These are phyloP conservation scores for Drosophila parvula DNA, from an alignment of 1,140 invertebrate genomes.

Conservation along the genomic window DNA sequence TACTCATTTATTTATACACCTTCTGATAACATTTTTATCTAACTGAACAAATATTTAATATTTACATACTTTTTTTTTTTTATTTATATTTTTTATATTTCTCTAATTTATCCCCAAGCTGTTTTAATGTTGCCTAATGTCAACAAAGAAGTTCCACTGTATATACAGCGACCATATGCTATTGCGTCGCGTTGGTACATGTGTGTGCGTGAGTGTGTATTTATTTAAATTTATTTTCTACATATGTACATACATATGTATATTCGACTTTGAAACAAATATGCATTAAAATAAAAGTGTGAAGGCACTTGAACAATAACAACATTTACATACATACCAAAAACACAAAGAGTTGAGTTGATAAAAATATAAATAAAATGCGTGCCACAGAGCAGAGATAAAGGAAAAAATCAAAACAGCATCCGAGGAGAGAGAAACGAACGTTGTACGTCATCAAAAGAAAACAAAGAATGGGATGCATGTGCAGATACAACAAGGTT, in stretches of 20 bases:
- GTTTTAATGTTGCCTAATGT: background rate
- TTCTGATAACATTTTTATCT: too few relatives aligned
- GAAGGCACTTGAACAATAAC: background rate
- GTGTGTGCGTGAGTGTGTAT: conserved; percentile 10
- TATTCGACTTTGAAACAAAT: conserved; percentile 19
- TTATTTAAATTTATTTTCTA: conserved; percentile 3
- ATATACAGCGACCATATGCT: conserved; percentile 7
- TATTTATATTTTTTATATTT: too few relatives aligned
- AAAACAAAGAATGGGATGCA: conserved; percentile 39
- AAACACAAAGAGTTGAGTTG: conserved; percentile 1
- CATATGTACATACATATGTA: background rate
- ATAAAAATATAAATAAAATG: conserved; percentile 36
- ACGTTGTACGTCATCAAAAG: conserved; percentile 2
- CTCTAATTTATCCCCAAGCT: background rate
- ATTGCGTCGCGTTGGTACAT: background rate
- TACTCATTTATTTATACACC: too few relatives aligned
- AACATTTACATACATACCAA: conserved; percentile 17
- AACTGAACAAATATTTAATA: too few relatives aligned
- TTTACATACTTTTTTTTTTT: too few relatives aligned
- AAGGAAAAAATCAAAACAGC: conserved; percentile 22
- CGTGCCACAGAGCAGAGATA: conserved; percentile 20
- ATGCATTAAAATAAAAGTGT: conserved; percentile 7
- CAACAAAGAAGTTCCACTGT: conserved; percentile 6
- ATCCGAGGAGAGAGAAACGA: conserved; percentile 19
- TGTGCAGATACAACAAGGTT: conserved; percentile 19